phyloP scores from a whole-genome alignment of 2,113 vertebrate species.

The Myiopsitta monachus region DNA sequence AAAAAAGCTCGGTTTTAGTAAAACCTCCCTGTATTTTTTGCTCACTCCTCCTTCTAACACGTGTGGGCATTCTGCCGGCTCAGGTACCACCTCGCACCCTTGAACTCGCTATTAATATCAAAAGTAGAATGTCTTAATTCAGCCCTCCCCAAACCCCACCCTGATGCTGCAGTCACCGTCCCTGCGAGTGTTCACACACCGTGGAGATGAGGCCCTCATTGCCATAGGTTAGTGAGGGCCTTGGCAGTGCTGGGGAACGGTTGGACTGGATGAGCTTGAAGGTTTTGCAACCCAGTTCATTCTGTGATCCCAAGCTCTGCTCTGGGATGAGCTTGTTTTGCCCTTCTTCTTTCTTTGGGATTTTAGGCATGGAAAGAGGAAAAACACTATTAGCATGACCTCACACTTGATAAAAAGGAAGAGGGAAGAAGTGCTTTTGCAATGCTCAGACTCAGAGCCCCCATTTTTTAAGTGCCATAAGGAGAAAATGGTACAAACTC shows the following conservation, averaged over 20 bases:
- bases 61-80: rapidly evolving
- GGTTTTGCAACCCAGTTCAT: background rate
- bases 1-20: background rate
- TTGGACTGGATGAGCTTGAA: background rate
- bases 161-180: background rate
- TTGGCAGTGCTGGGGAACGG: background rate
- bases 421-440: background rate
- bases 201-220: background rate
- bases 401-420: background rate
- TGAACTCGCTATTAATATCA: rapidly evolving
- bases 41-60: background rate
- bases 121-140: background rate
- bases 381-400: no score
- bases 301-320: background rate
- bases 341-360: background rate
- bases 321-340: background rate
- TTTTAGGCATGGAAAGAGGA: background rate
- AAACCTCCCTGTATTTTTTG: background rate
- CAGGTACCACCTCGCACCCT: background rate
- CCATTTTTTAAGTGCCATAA: background rate
- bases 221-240: background rate
- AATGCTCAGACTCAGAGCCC: rapidly evolving
- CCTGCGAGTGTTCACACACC: background rate
- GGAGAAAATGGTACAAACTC: background rate
- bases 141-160: background rate